Evolutionary conservation across 1,140 invertebrate species (phyloP).

Genomic region (Nephotettix cincticeps): DNA sequence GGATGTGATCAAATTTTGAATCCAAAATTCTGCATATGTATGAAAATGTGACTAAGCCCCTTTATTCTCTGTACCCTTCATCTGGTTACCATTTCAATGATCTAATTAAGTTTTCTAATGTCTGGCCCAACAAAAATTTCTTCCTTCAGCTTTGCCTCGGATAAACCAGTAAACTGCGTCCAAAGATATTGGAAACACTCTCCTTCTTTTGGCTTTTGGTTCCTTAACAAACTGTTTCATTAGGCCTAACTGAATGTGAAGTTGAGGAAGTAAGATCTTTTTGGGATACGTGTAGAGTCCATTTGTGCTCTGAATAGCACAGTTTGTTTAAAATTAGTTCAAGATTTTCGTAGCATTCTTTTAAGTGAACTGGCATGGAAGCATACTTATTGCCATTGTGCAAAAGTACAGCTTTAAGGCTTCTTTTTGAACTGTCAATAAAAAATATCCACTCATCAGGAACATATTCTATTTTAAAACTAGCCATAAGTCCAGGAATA

Average conservation of each 20-base stretch:
- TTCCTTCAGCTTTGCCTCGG: conserved; percentile 23
- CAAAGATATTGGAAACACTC: conserved; percentile 30
- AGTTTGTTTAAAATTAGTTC: conserved; percentile 43
- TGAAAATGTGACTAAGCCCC: too few relatives aligned
- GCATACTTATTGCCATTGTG: conserved; percentile 47
- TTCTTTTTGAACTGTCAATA: conserved; percentile 45
- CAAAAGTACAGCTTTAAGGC: conserved; percentile 46
- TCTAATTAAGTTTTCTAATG: conserved; percentile 40
- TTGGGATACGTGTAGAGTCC: conserved; percentile 34
- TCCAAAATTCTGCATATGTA: conserved; percentile 32
- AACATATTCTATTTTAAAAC: conserved; percentile 19
- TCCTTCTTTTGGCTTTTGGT: conserved; percentile 42
- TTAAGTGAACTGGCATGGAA: conserved; percentile 42
- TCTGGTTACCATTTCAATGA: too few relatives aligned
- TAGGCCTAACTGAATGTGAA: conserved; percentile 46
- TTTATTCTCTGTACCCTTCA: too few relatives aligned
- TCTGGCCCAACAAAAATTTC: conserved; percentile 40
- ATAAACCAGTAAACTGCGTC: conserved; percentile 25
- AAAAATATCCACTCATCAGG: conserved; percentile 32
- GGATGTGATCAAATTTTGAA: conserved; percentile 9
- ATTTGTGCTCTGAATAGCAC: conserved; percentile 43
- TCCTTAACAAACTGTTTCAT: conserved; percentile 39
- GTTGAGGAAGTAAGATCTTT: conserved; percentile 37
- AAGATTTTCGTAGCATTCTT: conserved; percentile 43
- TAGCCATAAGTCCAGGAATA: conserved; percentile 30